A percentile compares a stretch with the other conserved stretches of the same genome.
Evolutionary conservation across 2,113 vertebrate species (phyloP).

Genomic region (Mormyrus iriodes): DNA sequence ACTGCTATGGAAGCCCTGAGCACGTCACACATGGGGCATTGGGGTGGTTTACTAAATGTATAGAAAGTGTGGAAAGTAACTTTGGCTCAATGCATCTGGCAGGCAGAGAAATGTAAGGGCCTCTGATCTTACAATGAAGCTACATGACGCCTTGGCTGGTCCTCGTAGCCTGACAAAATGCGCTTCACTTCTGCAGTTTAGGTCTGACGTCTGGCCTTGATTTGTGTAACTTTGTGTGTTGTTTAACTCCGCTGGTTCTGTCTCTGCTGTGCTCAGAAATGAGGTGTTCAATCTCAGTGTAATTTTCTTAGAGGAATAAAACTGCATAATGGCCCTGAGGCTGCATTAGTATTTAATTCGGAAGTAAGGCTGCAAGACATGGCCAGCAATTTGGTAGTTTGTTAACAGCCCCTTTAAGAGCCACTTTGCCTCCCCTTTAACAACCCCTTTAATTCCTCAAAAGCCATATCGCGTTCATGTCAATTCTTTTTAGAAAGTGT

Average conservation of each 20-base stretch:
- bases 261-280: background rate
- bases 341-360: background rate
- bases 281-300: background rate
- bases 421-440: background rate
- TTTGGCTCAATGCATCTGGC: background rate
- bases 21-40: background rate
- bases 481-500: background rate
- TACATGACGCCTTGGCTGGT: background rate
- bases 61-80: background rate
- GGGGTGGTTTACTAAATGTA: background rate
- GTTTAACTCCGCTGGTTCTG: background rate
- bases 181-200: background rate
- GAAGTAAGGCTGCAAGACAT: background rate
- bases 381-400: background rate
- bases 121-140: background rate
- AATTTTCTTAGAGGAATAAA: conserved; percentile 5
- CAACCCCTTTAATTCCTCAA: background rate
- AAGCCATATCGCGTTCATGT: background rate
- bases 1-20: background rate
- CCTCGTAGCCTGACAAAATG: background rate
- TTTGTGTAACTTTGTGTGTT: background rate
- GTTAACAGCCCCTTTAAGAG: background rate
- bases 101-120: background rate
- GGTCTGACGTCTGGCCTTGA: background rate
- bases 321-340: background rate